phyloP scores from a whole-genome alignment of 2,888 invertebrate species.

The Gonocerus acuteangulatus region DNA sequence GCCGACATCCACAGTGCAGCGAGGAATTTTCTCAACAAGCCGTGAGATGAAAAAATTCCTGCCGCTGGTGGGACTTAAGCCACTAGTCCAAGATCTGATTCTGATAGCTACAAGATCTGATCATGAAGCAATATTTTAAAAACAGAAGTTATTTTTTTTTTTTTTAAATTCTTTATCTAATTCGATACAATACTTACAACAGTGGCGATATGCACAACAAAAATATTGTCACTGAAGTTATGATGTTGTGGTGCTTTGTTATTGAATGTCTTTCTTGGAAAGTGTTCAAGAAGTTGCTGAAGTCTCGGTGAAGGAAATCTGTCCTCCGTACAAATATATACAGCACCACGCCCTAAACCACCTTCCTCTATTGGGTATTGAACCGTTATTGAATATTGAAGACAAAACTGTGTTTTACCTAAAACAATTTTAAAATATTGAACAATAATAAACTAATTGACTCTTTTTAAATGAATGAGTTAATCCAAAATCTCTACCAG shows the following conservation, averaged over 20 bases:
- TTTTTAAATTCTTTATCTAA: no score
- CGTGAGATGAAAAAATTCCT: no score
- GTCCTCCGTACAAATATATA: constrained; percentile 73
- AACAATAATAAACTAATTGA: neutral
- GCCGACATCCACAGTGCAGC: no score
- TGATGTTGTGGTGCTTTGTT: constrained; percentile 3
- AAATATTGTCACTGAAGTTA: constrained; percentile 53
- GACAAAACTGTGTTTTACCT: constrained; percentile 73
- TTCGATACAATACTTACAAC: constrained; percentile 45
- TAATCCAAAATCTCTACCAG: constrained; percentile 58
- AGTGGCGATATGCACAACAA: constrained; percentile 58
- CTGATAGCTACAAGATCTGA: no score
- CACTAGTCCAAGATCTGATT: no score
- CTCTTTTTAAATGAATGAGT: neutral
- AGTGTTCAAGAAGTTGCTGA: constrained; percentile 46
- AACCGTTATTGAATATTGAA: constrained; percentile 60
- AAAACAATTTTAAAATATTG: neutral
- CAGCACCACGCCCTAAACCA: constrained; percentile 51
- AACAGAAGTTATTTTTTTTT: no score
- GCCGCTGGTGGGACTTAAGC: no score
- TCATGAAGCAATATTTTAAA: no score
- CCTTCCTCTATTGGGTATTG: constrained; percentile 51
- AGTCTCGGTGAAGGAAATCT: constrained; percentile 63
- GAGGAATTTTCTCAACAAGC: no score
- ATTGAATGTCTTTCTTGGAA: constrained; percentile 26